These are phyloP conservation scores for Lasioglossum malachurum DNA, from an alignment of 2,888 invertebrate species.

Conservation along the genomic window DNA sequence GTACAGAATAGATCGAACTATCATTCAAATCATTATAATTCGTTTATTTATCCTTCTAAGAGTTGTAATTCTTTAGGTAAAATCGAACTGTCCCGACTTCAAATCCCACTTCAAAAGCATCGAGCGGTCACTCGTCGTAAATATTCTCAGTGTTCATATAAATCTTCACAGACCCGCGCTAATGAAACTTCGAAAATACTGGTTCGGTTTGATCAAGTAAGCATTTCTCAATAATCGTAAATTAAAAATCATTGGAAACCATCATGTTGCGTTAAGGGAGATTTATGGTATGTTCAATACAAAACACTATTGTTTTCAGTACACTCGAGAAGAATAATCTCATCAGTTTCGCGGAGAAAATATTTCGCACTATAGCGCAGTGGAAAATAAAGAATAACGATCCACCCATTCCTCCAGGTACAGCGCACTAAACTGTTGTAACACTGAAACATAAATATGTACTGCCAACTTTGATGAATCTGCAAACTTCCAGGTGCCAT, in stretches of 20 bases:
- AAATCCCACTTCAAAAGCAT: constrained; percentile 92
- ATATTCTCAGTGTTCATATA: constrained; percentile 88
- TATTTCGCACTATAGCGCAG: constrained; percentile 69
- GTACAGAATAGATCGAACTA: constrained; percentile 82
- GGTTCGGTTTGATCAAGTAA: constrained; percentile 85
- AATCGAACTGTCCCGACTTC: constrained; percentile 93
- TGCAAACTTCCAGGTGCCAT: constrained; percentile 83
- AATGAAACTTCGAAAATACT: constrained; percentile 89
- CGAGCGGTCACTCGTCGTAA: constrained; percentile 91
- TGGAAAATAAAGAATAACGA: constrained; percentile 84
- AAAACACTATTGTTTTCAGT: constrained; percentile 62
- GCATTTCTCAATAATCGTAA: constrained; percentile 63
- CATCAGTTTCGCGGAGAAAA: constrained; percentile 67
- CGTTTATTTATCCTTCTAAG: background rate
- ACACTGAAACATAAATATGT: background rate
- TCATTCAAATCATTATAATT: background rate
- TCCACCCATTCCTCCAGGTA: constrained; percentile 91
- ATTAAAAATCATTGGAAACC: too few relatives aligned
- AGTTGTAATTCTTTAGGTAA: constrained; percentile 86
- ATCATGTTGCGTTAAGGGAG: background rate
- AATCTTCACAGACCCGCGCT: constrained; percentile 91
- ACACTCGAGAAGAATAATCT: constrained; percentile 70
- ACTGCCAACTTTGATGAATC: background rate
- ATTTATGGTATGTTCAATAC: constrained; percentile 17
- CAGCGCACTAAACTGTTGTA: background rate